Conservation (phyloP, 2,888 invertebrate genomes). For the Tetragonula carbonaria region DNA sequence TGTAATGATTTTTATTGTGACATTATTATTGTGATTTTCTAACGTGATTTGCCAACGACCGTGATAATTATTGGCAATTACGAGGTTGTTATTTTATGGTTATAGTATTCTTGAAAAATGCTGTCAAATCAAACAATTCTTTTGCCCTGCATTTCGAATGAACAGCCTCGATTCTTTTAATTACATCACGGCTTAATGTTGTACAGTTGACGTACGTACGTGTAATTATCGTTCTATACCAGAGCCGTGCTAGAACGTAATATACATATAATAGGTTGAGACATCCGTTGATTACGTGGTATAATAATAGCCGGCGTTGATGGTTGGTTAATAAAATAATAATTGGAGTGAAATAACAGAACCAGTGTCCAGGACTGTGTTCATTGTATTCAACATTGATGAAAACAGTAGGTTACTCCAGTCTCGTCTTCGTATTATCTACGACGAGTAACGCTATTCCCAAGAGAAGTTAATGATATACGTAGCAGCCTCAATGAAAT, state of each 20-base stretch:
- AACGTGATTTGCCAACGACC: not conserved
- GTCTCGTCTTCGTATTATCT: conserved; percentile 27
- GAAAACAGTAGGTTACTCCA: conserved; percentile 39
- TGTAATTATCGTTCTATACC: conserved; percentile 8
- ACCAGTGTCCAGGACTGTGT: not conserved
- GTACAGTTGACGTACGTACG: too few relatives aligned
- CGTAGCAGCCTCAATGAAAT: conserved; percentile 28
- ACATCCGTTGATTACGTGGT: not conserved
- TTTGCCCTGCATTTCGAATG: not conserved
- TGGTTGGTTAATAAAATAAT: conserved; percentile 34
- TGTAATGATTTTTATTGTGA: not conserved
- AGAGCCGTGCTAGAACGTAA: too few relatives aligned
- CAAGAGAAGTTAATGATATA: conserved; percentile 18
- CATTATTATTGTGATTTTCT: too few relatives aligned
- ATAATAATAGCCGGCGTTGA: not conserved
- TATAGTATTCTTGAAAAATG: not conserved
- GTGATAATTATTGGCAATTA: not conserved
- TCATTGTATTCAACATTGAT: conserved; percentile 44
- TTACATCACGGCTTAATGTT: not conserved
- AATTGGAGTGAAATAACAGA: conserved; percentile 37
- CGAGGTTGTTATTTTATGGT: not conserved
- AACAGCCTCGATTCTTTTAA: not conserved
- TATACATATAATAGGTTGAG: not conserved
- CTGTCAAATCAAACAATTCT: not conserved
- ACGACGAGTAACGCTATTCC: not conserved